These are phyloP conservation scores for Pocillopora meandrina DNA, from an alignment of 92 coral and sea anemone genomes.

Conservation along the genomic window DNA sequence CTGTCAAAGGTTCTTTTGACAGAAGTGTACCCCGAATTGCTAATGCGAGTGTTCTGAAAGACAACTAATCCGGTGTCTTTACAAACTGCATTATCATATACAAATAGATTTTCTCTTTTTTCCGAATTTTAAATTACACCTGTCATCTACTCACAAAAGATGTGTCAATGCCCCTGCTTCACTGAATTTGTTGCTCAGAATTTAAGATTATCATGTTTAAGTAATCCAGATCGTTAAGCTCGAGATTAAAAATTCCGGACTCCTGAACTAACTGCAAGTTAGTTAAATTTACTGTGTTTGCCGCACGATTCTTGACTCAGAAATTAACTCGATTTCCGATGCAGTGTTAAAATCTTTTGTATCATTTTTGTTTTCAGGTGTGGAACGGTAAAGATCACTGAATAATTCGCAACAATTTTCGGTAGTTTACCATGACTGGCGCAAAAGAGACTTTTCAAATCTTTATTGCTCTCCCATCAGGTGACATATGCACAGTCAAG, in stretches of 20 bases:
- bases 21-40: conserved; percentile 7
- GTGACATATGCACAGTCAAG: conserved; percentile 80
- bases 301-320: neutral
- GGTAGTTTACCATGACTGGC: conserved; percentile 6
- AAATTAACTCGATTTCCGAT: neutral
- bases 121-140: conserved; percentile 19
- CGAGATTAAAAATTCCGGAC: neutral
- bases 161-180: neutral
- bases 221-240: neutral
- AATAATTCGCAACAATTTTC: neutral
- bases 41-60: neutral
- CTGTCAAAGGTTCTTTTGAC: conserved; percentile 7
- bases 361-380: conserved; percentile 17
- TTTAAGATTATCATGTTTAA: neutral
- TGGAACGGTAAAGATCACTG: neutral
- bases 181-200: conserved; percentile 6
- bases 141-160: conserved; percentile 24
- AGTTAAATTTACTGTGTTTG: neutral
- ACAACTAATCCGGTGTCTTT: conserved; percentile 27
- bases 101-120: conserved; percentile 6
- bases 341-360: conserved; percentile 3
- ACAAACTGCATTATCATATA: conserved; percentile 10
- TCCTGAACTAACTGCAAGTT: neutral
- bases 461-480: conserved; percentile 82
- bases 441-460: conserved; percentile 61